A percentile compares a stretch with the other conserved stretches of the same genome.
phyloP scores from a whole-genome alignment of 2,113 vertebrate genomes.

The Pelusios castaneus region DNA sequence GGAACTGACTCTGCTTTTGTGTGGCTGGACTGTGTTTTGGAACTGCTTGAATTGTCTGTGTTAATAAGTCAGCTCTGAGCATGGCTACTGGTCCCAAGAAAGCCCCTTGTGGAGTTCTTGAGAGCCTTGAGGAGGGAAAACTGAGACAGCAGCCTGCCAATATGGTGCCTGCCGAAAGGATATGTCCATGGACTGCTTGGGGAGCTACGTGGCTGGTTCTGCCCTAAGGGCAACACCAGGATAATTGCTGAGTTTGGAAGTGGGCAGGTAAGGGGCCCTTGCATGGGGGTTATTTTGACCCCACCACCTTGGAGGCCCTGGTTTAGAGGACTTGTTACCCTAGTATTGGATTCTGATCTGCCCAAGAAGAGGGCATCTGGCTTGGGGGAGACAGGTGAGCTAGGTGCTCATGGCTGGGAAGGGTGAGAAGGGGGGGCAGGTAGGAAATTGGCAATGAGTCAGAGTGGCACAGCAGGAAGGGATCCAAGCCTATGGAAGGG shows the following conservation, averaged over 20 bases:
- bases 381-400: background rate
- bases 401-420: too few relatives aligned
- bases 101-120: background rate
- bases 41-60: background rate
- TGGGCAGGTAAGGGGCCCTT: background rate
- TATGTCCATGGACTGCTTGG: background rate
- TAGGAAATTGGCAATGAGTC: too few relatives aligned
- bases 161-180: background rate
- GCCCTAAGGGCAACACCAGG: background rate
- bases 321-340: background rate
- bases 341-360: background rate
- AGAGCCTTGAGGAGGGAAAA: too few relatives aligned
- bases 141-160: background rate
- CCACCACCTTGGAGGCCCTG: background rate
- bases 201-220: background rate
- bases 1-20: background rate
- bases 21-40: background rate
- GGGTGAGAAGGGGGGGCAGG: too few relatives aligned
- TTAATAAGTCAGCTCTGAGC: background rate
- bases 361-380: too few relatives aligned
- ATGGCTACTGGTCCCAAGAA: background rate
- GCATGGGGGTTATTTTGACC: background rate
- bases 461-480: too few relatives aligned
- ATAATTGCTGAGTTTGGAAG: background rate
- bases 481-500: background rate